phyloP scores from a whole-genome alignment of 2,888 invertebrate genomes.

The Rhingia campestris region DNA sequence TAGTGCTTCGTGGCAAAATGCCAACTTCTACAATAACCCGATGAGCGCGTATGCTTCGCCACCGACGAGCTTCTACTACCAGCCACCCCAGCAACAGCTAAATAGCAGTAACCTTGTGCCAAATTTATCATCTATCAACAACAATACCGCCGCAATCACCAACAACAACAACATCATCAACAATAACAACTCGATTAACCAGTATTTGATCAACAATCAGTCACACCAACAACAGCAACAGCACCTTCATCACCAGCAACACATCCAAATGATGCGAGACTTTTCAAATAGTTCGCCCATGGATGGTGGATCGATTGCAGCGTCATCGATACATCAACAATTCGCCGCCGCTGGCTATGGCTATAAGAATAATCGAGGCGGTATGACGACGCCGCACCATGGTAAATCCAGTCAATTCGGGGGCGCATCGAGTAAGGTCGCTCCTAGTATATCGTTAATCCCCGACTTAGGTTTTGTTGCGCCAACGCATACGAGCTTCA shows the following conservation, averaged over 20 bases:
- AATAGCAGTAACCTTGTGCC: conserved; percentile 77
- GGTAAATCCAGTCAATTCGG: conserved; percentile 77
- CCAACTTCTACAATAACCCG: conserved; percentile 81
- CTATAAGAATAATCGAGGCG: conserved; percentile 60
- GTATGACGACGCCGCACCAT: conserved; percentile 37
- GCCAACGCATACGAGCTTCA: conserved; percentile 81
- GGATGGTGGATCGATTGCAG: conserved; percentile 48
- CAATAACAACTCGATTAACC: conserved; percentile 75
- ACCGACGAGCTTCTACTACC: conserved; percentile 66
- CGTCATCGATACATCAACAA: conserved; percentile 70
- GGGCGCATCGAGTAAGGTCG: conserved; percentile 78
- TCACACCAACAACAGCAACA: conserved; percentile 73
- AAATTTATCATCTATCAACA: conserved; percentile 69
- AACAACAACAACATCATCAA: conserved; percentile 73
- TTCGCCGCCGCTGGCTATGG: conserved; percentile 73
- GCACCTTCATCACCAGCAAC: conserved; percentile 76
- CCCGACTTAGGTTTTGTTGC: conserved; percentile 85
- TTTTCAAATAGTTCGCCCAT: conserved; percentile 79
- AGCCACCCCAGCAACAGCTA: conserved; percentile 75
- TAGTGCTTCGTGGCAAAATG: conserved; percentile 81
- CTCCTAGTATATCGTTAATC: conserved; percentile 83
- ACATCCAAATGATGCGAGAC: conserved; percentile 81
- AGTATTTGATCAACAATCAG: conserved; percentile 66
- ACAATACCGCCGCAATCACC: conserved; percentile 62
- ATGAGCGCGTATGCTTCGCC: conserved; percentile 78